Evolutionary conservation across 2,888 invertebrate species (phyloP).

Genomic region (Andrena marginata): DNA sequence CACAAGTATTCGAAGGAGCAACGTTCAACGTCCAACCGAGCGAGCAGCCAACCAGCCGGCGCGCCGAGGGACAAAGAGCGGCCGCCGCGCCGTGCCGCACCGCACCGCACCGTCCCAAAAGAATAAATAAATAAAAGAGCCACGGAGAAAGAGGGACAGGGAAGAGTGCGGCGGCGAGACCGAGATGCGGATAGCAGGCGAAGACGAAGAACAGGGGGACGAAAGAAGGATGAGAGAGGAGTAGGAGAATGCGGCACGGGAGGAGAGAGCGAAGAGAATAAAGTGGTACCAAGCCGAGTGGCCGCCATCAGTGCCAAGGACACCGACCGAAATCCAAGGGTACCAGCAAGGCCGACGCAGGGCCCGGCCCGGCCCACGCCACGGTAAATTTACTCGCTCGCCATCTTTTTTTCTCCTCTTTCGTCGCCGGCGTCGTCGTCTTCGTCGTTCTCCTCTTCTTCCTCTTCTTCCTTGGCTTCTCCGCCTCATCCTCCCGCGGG

Average conservation of each 20-base stretch:
- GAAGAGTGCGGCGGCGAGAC: constrained; percentile 22
- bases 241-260: constrained; percentile 48
- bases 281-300: constrained; percentile 71
- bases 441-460: background rate
- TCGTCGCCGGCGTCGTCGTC: background rate
- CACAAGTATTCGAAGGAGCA: constrained; percentile 76
- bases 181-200: constrained; percentile 11
- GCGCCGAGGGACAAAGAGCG: constrained; percentile 75
- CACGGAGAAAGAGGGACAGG: constrained; percentile 32
- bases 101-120: constrained; percentile 60
- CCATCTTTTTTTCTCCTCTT: constrained; percentile 11
- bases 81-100: constrained; percentile 59
- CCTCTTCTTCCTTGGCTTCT: background rate
- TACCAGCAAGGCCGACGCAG: constrained; percentile 68
- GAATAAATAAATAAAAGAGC: constrained; percentile 74
- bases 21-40: constrained; percentile 72
- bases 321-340: constrained; percentile 76
- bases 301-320: constrained; percentile 76
- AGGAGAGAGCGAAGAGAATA: constrained; percentile 60
- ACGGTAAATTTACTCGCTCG: constrained; percentile 61
- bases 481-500: background rate
- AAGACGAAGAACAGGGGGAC: constrained; percentile 13
- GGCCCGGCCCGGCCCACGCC: constrained; percentile 68
- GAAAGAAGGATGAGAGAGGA: constrained; percentile 47
- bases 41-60: constrained; percentile 72